Evolutionary conservation across 2,888 invertebrate genomes (phyloP), one percentile per base, ranked within the genome.

Genomic region (Stratiomys singularior): DNA sequence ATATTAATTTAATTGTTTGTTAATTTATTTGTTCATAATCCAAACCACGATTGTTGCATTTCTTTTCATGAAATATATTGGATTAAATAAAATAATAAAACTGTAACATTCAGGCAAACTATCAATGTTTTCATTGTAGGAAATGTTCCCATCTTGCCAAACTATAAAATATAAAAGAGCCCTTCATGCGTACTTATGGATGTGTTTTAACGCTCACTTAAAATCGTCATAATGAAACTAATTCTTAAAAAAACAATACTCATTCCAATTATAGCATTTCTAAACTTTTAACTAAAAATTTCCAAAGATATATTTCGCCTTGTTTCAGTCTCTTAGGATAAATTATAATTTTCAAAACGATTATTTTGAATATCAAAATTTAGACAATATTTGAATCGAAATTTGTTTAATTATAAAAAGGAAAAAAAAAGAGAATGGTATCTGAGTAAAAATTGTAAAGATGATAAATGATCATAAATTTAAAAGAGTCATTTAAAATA

Each of bases 61-160:
- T n/a, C 21, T 77, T 56, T 46, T 23, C 21, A 76, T 72, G 64
- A 76, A 60, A 76, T 64, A 28, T 67, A 67, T 67, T 77, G 67
- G 56, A 56, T 58, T 25, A 67, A 58, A 28, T 18, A 76, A 76
- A 76, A 44, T 44, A 25, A 37, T 63, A 58, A 0, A 18, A 46
- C 47, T 47, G 47, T 71, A 46, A 64, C 64, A 76, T 25, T 13
- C 15, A 28, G 30, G n/a, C 25, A 3, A 28, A 66, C 30, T 23
- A 44, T 52, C 56, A 63, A 78, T 69, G 56, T 78, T 79, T 79
- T 79, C 79, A 78, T 79, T 79, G 76, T 79, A 79, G 79, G 79
- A 76, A 47, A 52, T 56, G 58, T 56, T 64, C 76, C 28, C 23
- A 71, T 76, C 71, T 77, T 74, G 74, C 77, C 56, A 77, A 77